Conservation (phyloP, 2,113 vertebrate genomes). For the Ceuthmochares aereus region DNA sequence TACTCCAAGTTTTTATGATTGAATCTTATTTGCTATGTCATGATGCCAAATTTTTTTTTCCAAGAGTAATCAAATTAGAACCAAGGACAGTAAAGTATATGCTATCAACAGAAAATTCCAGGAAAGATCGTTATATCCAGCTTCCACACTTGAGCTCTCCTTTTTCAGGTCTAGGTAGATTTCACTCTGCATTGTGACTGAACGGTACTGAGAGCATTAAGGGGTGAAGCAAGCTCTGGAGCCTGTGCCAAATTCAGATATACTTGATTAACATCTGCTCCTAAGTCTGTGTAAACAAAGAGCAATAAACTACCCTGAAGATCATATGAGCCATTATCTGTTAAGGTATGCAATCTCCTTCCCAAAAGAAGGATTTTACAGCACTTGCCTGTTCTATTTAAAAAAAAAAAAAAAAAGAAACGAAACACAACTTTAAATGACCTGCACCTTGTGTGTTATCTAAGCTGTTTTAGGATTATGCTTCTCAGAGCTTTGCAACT, state of each 20-base stretch:
- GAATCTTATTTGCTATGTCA: not conserved
- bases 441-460: not conserved
- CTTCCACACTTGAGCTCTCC: not conserved
- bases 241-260: not conserved
- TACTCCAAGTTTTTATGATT: not conserved
- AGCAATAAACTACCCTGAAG: not conserved
- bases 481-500: not conserved
- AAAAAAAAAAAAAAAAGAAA: not conserved
- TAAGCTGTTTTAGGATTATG: not conserved
- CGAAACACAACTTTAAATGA: not conserved
- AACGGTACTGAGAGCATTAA: not conserved
- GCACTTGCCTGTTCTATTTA: not conserved
- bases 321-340: not conserved
- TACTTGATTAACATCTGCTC: not conserved
- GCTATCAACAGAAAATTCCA: not conserved
- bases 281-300: not conserved
- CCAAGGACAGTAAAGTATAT: not conserved
- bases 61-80: not conserved
- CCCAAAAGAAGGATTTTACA: not conserved
- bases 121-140: not conserved
- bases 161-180: not conserved
- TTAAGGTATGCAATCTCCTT: not conserved
- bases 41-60: not conserved
- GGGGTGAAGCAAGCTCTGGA: not conserved
- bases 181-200: not conserved